A percentile compares a stretch with the other conserved stretches of the same genome.
Evolutionary conservation across 2,797 vertebrate genomes (phyloP).

Genomic region (Megalops cyprinoides): DNA sequence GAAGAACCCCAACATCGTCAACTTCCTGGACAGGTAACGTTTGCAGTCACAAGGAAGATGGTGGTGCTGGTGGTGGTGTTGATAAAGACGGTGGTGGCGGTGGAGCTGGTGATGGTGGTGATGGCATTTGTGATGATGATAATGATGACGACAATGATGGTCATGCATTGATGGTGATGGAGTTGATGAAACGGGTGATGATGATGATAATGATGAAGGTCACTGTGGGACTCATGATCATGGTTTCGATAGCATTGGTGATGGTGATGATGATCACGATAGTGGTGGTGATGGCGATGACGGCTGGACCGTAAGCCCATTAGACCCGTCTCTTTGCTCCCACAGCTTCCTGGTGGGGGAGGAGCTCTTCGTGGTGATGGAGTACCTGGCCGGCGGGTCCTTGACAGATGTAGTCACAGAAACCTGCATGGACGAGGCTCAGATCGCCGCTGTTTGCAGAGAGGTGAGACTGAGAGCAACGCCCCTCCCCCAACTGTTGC

Average conservation of each 20-base stretch:
- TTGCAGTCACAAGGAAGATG: neutral
- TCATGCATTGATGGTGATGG: too few relatives aligned
- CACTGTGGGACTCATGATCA: too few relatives aligned
- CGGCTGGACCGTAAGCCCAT: too few relatives aligned
- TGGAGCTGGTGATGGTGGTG: neutral
- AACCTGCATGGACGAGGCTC: constrained; percentile 97
- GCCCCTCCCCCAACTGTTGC: too few relatives aligned
- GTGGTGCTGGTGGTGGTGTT: neutral
- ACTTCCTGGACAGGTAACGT: constrained; percentile 92
- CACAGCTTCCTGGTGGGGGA: constrained; percentile 89
- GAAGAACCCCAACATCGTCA: constrained; percentile 98
- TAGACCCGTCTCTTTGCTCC: neutral
- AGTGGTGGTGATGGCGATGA: too few relatives aligned
- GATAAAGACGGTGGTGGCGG: neutral
- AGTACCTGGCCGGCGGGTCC: constrained; percentile 96
- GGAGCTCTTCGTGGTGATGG: constrained; percentile 96
- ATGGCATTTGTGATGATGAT: neutral
- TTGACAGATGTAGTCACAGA: constrained; percentile 98
- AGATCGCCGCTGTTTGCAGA: constrained; percentile 96
- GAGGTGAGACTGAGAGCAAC: constrained; percentile 76
- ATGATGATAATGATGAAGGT: too few relatives aligned
- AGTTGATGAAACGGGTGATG: too few relatives aligned
- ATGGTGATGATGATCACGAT: too few relatives aligned
- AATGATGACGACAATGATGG: neutral
- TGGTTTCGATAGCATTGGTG: too few relatives aligned